Base-by-base conservation (phyloP, 2,888 invertebrate species). In the Pristionchus arcanus region DNA sequence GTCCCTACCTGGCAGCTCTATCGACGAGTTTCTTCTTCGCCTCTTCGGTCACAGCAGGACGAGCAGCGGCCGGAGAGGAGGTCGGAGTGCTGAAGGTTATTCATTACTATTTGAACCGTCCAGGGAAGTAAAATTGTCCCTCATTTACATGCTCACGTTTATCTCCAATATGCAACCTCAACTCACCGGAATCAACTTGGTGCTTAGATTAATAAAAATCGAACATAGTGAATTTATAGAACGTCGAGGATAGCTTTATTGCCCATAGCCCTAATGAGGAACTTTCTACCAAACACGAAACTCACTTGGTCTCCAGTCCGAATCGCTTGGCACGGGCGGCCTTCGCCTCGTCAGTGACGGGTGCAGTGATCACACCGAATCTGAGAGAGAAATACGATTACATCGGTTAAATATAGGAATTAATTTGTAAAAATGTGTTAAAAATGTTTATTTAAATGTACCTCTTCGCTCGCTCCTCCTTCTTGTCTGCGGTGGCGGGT, bases 1-100 rank as follows among this genome's bases (percentile, higher is more conserved):
- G n/a, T n/a, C 42, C 28, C 9, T 31, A 91, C 91, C 91, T 90
- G 85, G 86, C 90, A 34, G 91, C 91, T 25, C 89, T 55, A 9
- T 59, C 66, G 37, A 63, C 63, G 34, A 89, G 89, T 31, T 89
- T 89, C 37, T 81, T 42, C 66, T 83, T 89, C 63, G 81, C 9
- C 34, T 81, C 89, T 19, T 83, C 89, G 28, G 21, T n/a, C 1
- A 89, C 49, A 0, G 77, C 74, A 59, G 87, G 87, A 42, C 87
- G 87, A 49, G 68, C 49, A 28, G 42, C 68, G 55, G 87, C 28
- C 16, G 87, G 66, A 28, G 87, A 87, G 15, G 37, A 34, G 28
- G 37, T 63, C 25, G 85, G 66, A 21, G 85, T 59, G 66, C 63
- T 63, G 55, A 0, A n/a, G 31, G 2, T n/a, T 28, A 68, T 68